Evolutionary conservation across 2,113 vertebrate genomes (phyloP).

Genomic region (Felis chaus): DNA sequence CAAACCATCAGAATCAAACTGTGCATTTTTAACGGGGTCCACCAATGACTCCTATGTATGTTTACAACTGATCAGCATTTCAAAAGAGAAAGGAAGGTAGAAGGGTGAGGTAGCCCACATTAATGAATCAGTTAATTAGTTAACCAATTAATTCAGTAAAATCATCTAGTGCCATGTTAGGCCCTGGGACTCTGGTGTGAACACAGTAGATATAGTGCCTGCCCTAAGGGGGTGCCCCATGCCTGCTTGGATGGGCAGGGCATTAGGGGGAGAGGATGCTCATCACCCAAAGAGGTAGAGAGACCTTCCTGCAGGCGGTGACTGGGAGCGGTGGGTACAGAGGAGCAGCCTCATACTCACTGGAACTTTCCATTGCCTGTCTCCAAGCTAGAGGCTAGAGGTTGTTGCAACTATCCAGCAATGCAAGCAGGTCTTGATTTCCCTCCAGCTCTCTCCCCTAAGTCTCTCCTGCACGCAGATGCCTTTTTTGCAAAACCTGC

Average conservation of each 20-base stretch:
- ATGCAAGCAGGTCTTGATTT: not conserved
- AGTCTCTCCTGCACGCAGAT: not conserved
- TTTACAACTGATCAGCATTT: not conserved
- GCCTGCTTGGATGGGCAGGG: no score
- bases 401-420: not conserved
- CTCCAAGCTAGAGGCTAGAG: not conserved
- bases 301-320: not conserved
- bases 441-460: not conserved
- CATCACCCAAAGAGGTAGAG: not conserved
- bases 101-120: not conserved
- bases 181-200: not conserved
- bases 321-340: not conserved
- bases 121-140: not conserved
- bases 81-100: not conserved
- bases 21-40: not conserved
- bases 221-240: not conserved
- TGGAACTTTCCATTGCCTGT: not conserved
- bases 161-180: not conserved
- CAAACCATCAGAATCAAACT: not conserved
- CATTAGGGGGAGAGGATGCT: accelerated
- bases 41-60: not conserved
- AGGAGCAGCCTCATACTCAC: not conserved
- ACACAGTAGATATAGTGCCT: not conserved
- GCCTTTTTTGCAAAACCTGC: not conserved
- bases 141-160: not conserved